phyloP scores from a whole-genome alignment of 2,797 vertebrate species.

The Melanotaenia pygmaea region DNA sequence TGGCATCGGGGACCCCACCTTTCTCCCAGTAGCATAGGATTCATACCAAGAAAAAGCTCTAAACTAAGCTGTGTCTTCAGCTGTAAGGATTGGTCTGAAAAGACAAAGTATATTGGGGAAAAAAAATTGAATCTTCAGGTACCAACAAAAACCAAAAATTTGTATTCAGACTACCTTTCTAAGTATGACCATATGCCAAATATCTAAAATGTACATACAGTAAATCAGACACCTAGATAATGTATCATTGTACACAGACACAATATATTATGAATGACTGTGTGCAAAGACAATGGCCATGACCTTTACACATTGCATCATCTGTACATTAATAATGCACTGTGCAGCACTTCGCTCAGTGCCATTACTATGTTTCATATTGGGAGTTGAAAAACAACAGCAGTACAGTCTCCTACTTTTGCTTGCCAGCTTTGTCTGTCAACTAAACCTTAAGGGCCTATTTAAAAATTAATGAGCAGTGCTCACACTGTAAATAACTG shows the following conservation, averaged over 20 bases:
- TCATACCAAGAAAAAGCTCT: constrained; percentile 50
- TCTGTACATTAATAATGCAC: constrained; percentile 84
- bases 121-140: background rate
- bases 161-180: constrained; percentile 1
- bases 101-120: background rate
- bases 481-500: constrained; percentile 85
- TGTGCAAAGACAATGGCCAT: constrained; percentile 62
- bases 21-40: constrained; percentile 40
- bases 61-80: constrained; percentile 49
- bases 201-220: constrained; percentile 6
- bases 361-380: constrained; percentile 79
- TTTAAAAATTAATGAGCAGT: constrained; percentile 83
- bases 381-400: constrained; percentile 73
- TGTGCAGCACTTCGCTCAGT: constrained; percentile 72
- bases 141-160: background rate
- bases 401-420: constrained; percentile 68
- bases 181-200: constrained; percentile 11
- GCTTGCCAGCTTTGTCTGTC: constrained; percentile 81
- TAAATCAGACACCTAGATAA: constrained; percentile 8
- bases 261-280: constrained; percentile 53
- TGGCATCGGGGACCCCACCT: constrained; percentile 24
- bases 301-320: constrained; percentile 82
- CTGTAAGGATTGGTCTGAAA: constrained; percentile 26
- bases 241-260: constrained; percentile 20
- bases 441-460: constrained; percentile 81